Conservation (phyloP, 2,797 vertebrate species). For the Bovichtus diacanthus region DNA sequence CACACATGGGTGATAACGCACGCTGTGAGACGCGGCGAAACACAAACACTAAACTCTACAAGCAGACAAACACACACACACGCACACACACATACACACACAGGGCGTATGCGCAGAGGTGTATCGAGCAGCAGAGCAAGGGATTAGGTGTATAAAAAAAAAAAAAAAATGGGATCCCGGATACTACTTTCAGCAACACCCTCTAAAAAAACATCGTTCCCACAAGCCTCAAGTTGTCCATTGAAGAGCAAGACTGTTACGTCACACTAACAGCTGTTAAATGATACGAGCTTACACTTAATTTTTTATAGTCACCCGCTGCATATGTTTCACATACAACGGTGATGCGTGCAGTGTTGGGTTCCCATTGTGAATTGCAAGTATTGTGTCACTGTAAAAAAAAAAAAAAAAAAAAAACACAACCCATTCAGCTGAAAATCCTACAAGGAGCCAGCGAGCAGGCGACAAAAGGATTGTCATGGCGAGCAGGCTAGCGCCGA, state of each 20-base stretch:
- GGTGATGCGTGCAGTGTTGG: slow-evolving; percentile 83
- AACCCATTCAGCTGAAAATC: slow-evolving; percentile 85
- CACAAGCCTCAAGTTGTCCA: slow-evolving; percentile 81
- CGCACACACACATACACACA: slow-evolving; percentile 41
- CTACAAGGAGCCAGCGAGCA: slow-evolving; percentile 83
- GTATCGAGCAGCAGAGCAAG: slow-evolving; percentile 68
- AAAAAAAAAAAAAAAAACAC: slow-evolving; percentile 66
- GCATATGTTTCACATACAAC: slow-evolving; percentile 82
- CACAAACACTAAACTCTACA: slow-evolving; percentile 55
- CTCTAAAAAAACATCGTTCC: slow-evolving; percentile 77
- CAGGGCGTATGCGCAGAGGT: slow-evolving; percentile 60
- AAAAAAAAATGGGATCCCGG: slow-evolving; percentile 71
- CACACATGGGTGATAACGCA: slow-evolving; percentile 65
- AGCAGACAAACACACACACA: slow-evolving; percentile 46
- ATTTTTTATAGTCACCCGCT: slow-evolving; percentile 84
- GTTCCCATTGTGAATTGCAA: slow-evolving; percentile 86
- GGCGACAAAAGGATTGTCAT: slow-evolving; percentile 76
- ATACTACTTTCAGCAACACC: slow-evolving; percentile 77
- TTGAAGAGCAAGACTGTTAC: slow-evolving; percentile 67
- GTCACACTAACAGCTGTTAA: slow-evolving; percentile 84
- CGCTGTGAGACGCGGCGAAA: slow-evolving; percentile 60
- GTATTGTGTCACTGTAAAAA: slow-evolving; percentile 86
- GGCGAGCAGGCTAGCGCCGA: slow-evolving; percentile 67
- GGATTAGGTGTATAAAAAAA: slow-evolving; percentile 75
- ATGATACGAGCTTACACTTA: slow-evolving; percentile 83